phyloP scores from a whole-genome alignment of 2,888 invertebrate genomes.

The Hetaerina titia region DNA sequence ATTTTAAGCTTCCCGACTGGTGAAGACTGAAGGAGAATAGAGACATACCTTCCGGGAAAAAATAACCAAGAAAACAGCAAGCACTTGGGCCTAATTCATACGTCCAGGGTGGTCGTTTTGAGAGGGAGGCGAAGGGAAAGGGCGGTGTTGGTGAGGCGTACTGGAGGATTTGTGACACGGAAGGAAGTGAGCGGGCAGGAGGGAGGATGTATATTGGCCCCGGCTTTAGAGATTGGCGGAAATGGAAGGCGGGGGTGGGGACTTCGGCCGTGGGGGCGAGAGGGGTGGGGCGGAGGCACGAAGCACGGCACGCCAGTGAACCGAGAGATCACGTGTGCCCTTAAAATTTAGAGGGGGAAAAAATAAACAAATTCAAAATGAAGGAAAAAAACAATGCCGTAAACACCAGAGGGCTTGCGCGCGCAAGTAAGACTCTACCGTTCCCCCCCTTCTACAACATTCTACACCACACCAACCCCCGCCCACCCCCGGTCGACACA shows the following conservation, averaged over 20 bases:
- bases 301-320: constrained; percentile 51
- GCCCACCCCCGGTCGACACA: neutral
- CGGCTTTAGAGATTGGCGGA: neutral
- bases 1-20: neutral
- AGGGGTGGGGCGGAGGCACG: neutral
- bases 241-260: neutral
- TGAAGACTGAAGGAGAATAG: neutral
- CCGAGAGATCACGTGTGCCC: constrained; percentile 37
- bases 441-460: neutral
- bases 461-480: neutral
- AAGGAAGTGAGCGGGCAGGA: neutral
- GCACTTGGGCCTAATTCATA: neutral
- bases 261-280: neutral
- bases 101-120: neutral
- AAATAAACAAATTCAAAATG: neutral
- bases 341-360: constrained; percentile 32
- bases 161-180: neutral
- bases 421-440: constrained; percentile 42
- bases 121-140: neutral
- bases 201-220: neutral
- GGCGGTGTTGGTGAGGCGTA: neutral
- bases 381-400: neutral
- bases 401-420: constrained; percentile 30
- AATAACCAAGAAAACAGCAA: neutral
- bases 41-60: neutral